Conservation (phyloP, 2,888 invertebrate genomes). For the Cyclophora albipunctata region DNA sequence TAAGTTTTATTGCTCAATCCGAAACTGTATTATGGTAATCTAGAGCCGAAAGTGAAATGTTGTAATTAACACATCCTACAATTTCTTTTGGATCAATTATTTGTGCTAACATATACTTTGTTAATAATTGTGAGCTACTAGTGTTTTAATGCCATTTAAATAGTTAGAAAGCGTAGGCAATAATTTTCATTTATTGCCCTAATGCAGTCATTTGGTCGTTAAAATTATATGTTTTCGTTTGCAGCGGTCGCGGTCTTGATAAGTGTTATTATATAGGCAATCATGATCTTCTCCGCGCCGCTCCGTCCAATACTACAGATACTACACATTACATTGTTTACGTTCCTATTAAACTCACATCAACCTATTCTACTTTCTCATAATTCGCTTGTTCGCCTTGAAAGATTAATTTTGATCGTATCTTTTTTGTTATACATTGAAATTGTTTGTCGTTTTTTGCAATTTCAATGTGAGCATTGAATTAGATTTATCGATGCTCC, state of each 20-base stretch:
- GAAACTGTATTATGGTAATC: conserved; percentile 22
- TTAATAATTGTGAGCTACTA: conserved; percentile 4
- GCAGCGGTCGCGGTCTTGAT: conserved; percentile 14
- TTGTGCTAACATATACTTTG: conserved; percentile 11
- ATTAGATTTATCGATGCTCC: no score
- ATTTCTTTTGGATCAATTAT: conserved; percentile 16
- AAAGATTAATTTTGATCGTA: no score
- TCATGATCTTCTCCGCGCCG: conserved; percentile 5
- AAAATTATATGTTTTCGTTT: conserved; percentile 18
- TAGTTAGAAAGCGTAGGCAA: conserved; percentile 21
- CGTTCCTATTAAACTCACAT: background rate
- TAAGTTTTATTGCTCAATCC: conserved; percentile 25
- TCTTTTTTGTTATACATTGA: no score
- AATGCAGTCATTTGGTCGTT: conserved; percentile 16
- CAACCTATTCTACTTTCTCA: background rate
- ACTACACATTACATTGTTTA: no score
- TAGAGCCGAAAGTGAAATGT: conserved; percentile 27
- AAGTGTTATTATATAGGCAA: conserved; percentile 13
- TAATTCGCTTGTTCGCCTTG: no score
- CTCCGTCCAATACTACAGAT: no score
- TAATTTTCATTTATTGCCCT: conserved; percentile 13
- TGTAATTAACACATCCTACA: conserved; percentile 21
- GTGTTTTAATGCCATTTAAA: conserved; percentile 12
- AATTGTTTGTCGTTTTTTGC: no score
- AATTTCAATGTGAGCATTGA: no score